phyloP scores from a whole-genome alignment of 2,113 vertebrate genomes.

The Shinisaurus crocodilurus region DNA sequence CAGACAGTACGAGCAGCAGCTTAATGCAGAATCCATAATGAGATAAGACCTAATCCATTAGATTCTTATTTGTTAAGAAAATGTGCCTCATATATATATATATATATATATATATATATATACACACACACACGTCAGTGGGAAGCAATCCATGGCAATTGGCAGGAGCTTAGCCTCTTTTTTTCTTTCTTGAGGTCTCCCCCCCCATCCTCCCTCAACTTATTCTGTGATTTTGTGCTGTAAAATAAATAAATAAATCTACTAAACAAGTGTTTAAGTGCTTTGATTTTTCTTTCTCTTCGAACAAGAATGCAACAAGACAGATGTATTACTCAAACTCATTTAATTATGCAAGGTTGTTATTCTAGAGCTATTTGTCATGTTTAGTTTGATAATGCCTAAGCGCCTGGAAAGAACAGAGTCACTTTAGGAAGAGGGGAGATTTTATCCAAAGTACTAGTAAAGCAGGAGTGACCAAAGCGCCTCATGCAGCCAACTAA shows the following conservation, averaged over 20 bases:
- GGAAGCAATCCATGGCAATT: conserved; percentile 26
- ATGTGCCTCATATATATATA: conserved; percentile 54
- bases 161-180: neutral
- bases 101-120: too few species aligned
- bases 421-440: neutral
- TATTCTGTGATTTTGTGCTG: neutral
- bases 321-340: neutral
- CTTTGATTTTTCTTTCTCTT: conserved; percentile 3
- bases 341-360: conserved; percentile 27
- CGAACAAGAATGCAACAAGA: neutral
- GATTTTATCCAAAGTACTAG: neutral
- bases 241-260: neutral
- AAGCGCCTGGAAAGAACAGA: neutral
- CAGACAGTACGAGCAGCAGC: conserved; percentile 63
- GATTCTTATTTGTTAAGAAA: conserved; percentile 79
- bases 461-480: conserved; percentile 3
- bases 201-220: neutral
- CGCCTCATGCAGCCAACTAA: neutral
- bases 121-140: conserved; percentile 57
- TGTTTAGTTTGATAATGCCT: neutral
- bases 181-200: neutral
- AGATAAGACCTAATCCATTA: conserved; percentile 76
- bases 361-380: conserved; percentile 2
- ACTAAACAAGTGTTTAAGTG: neutral
- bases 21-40: conserved; percentile 78